These are phyloP conservation scores for Lepeophtheirus nordmannii DNA, from an alignment of 2,888 invertebrate species.

Conservation along the genomic window DNA sequence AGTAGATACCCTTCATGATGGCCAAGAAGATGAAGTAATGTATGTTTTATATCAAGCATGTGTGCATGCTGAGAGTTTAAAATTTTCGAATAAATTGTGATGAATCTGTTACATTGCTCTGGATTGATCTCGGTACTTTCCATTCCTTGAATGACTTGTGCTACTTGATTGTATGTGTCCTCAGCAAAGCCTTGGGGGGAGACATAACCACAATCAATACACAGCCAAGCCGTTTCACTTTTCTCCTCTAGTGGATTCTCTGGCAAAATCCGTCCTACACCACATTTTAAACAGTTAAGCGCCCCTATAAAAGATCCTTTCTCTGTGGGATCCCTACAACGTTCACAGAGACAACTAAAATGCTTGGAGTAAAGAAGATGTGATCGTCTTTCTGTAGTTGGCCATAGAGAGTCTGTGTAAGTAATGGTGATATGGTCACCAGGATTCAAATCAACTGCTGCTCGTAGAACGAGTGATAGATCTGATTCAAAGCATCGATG, in stretches of 20 bases:
- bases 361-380: constrained; percentile 29
- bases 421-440: constrained; percentile 29
- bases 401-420: constrained; percentile 30
- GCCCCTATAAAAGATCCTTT: constrained; percentile 28
- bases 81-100: constrained; percentile 26
- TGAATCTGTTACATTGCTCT: constrained; percentile 27
- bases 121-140: constrained; percentile 26
- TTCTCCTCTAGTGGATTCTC: constrained; percentile 9
- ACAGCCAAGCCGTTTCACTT: not conserved
- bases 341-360: constrained; percentile 28
- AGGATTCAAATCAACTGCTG: constrained; percentile 28
- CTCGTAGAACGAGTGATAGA: constrained; percentile 28
- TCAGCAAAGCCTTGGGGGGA: not conserved
- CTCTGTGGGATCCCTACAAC: constrained; percentile 29
- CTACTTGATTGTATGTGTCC: constrained; percentile 18
- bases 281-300: constrained; percentile 28
- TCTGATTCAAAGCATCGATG: constrained; percentile 27
- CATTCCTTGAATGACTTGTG: constrained; percentile 26
- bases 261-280: constrained; percentile 7
- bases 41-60: constrained; percentile 26
- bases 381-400: constrained; percentile 29
- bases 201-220: not conserved
- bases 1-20: constrained; percentile 20
- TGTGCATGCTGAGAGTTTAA: constrained; percentile 26
- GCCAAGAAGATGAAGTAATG: constrained; percentile 26